Base-by-base conservation (phyloP, 1,140 invertebrate genomes). In the Philotrypesis tridentata region DNA sequence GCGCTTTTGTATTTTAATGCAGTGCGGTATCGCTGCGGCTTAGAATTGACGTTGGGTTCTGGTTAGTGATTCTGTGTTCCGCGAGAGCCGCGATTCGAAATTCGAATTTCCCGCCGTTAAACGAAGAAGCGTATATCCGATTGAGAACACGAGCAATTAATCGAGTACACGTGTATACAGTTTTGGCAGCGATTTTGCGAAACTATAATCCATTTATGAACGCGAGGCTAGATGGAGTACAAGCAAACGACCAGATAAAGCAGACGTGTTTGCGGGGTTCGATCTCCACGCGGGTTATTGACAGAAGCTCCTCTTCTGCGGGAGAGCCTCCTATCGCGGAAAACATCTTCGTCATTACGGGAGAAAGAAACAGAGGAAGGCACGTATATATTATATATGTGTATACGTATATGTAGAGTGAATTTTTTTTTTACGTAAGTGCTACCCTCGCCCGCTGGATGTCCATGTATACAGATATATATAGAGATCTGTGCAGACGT, bases 401-500 rank as follows among this genome's bases (percentile, higher is more conserved):
- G 9, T 23, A 31, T 68, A 40, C 14, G 43, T 1, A 3, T 40
- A 48, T 12, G 33, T n/a, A 68, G 43, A 21, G 27, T 23, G 43
- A 11, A 70, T 55, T 70, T 67, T 70, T 80, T 67, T 70, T 80
- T 77, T 72, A 60, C 67, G 78, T 65, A 80, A 77, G 71, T 71
- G 70, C 29, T 63, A 37, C 77, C 12, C 74, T 68, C 73, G 37
- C 25, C n/a, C 2, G n/a, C 7, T 29, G 7, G 12, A 29, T n/a
- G 1, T 5, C 2, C 23, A 65, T 83, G 29, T 65, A 77, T n/a
- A 65, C 40, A 23, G 14, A n/a, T 79, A 29, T 37, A 43, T 68
- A 71, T 67, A n/a, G n/a, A n/a, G n/a, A n/a, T n/a, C n/a, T n/a
- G n/a, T n/a, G n/a, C n/a, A n/a, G n/a, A n/a, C n/a, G 55, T 79